Percentiles rank a stretch among this genome's conserved stretches.
These are phyloP conservation scores for Odocoileus hemionus DNA, from an alignment of 2,113 vertebrate species.

Conservation along the genomic window DNA sequence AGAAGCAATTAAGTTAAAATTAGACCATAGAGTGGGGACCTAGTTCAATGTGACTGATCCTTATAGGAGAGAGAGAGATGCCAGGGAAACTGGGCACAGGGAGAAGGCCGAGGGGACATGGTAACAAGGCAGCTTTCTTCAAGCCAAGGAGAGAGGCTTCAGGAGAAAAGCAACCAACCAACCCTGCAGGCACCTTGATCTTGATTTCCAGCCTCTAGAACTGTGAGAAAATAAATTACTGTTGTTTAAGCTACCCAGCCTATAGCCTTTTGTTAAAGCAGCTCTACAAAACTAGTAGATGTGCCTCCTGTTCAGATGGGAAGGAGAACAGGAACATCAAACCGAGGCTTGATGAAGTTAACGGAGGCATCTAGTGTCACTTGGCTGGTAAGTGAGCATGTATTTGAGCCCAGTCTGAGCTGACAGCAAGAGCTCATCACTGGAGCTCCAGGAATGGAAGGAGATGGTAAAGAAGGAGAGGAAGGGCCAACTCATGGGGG, in stretches of 20 bases:
- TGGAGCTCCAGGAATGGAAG: not conserved
- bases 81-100: not conserved
- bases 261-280: not conserved
- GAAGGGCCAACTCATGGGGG: not conserved
- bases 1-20: not conserved
- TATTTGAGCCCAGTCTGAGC: not conserved
- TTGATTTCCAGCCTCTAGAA: not conserved
- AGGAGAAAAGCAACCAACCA: not conserved
- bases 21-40: not conserved
- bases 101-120: not conserved
- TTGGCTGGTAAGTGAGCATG: not conserved
- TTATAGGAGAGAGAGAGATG: not conserved
- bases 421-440: not conserved
- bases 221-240: not conserved
- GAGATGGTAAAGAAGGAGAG: not conserved
- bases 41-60: not conserved
- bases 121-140: not conserved
- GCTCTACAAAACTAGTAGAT: not conserved
- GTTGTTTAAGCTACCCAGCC: not conserved
- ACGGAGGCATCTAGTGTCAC: not conserved
- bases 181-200: not conserved
- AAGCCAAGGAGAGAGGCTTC: not conserved
- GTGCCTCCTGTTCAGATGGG: not conserved
- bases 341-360: not conserved
- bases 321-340: not conserved